phyloP scores from a whole-genome alignment of 2,888 invertebrate species.

The Harpalus rubripes region DNA sequence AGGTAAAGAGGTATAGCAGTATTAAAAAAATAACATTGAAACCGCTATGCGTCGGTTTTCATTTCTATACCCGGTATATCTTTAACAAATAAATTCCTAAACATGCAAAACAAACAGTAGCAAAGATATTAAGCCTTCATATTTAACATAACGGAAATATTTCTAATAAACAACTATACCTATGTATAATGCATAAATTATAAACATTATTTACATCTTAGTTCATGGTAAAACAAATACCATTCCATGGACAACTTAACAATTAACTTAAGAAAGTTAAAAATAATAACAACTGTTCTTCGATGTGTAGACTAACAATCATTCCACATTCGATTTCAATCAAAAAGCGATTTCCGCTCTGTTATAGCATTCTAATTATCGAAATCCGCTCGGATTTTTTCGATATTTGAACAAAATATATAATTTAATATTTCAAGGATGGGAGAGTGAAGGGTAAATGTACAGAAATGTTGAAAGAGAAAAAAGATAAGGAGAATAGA shows the following conservation, averaged over 20 bases:
- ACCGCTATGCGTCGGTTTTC: too few species aligned
- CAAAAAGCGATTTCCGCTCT: conserved; percentile 44
- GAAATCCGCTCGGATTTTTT: conserved; percentile 35
- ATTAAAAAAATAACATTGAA: too few species aligned
- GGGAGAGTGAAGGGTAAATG: conserved; percentile 13
- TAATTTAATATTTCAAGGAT: conserved; percentile 26
- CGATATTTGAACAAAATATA: background rate
- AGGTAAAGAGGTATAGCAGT: too few species aligned
- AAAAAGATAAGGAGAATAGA: background rate
- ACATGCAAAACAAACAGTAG: too few species aligned
- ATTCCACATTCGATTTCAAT: conserved; percentile 25
- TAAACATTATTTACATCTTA: conserved; percentile 22
- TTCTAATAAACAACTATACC: background rate
- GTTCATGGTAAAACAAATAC: conserved; percentile 15
- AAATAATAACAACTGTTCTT: conserved; percentile 23
- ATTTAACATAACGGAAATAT: background rate
- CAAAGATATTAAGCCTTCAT: too few species aligned
- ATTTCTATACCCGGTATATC: too few species aligned
- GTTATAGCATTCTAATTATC: conserved; percentile 31
- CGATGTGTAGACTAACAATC: background rate
- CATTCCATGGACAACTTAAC: conserved; percentile 13
- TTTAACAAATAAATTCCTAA: too few species aligned
- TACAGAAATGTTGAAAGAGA: background rate
- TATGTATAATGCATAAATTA: background rate
- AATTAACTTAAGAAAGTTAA: conserved; percentile 10